Percentiles rank a stretch among this genome's conserved stretches.
Evolutionary conservation across 2,888 invertebrate genomes (phyloP).

Genomic region (Abscondita cerata): DNA sequence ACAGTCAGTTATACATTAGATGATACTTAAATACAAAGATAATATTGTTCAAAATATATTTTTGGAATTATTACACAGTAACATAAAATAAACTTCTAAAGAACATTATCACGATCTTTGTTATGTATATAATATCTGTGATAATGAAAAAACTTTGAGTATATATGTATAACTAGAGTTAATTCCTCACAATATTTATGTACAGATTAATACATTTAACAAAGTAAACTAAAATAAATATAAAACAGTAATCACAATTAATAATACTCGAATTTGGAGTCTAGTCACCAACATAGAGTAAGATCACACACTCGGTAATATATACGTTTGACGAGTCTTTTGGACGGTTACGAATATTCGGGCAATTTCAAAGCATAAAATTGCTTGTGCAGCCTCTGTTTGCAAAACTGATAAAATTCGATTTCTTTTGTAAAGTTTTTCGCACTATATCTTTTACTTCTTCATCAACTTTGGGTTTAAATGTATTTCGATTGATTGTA

Average conservation of each 20-base stretch:
- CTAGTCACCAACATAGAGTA: slow-evolving; percentile 4
- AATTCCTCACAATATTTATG: background rate
- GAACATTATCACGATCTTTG: too few relatives aligned
- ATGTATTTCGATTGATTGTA: slow-evolving; percentile 83
- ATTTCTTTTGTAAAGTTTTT: slow-evolving; percentile 88
- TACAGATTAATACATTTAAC: slow-evolving; percentile 5
- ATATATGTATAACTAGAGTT: too few relatives aligned
- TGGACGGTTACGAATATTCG: slow-evolving; percentile 13
- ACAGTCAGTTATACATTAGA: too few relatives aligned
- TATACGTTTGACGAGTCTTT: too few relatives aligned
- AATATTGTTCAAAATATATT: too few relatives aligned
- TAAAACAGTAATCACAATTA: slow-evolving; percentile 26
- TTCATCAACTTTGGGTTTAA: slow-evolving; percentile 87
- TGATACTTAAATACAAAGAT: too few relatives aligned
- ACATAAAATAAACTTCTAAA: too few relatives aligned
- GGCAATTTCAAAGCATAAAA: slow-evolving; percentile 72
- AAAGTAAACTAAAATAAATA: slow-evolving; percentile 24
- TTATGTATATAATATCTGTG: too few relatives aligned
- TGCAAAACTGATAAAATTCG: slow-evolving; percentile 90
- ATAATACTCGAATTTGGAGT: slow-evolving; percentile 15
- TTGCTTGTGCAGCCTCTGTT: slow-evolving; percentile 83
- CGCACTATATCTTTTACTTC: slow-evolving; percentile 85
- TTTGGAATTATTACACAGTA: too few relatives aligned
- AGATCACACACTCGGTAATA: background rate
- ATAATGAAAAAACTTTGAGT: too few relatives aligned